Conservation (phyloP, 2,113 vertebrate genomes). For the Nyctibius bracteatus region DNA sequence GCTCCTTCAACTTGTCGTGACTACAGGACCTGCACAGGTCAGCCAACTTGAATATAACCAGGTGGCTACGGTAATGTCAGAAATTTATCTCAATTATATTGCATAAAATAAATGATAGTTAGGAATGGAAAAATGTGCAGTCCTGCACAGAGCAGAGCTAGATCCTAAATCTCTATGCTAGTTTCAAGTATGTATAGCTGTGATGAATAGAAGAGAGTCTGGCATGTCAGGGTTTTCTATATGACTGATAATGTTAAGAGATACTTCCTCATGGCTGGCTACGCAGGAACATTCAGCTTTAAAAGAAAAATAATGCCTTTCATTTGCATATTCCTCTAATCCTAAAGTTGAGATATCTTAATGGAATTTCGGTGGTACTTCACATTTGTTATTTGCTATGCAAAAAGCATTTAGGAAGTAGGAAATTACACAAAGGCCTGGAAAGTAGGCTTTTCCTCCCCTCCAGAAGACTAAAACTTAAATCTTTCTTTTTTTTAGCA, state of each 20-base stretch:
- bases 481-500: neutral
- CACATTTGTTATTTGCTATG: neutral
- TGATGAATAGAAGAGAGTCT: constrained; percentile 3
- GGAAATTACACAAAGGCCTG: neutral
- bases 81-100: neutral
- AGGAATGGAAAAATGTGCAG: neutral
- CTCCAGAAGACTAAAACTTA: neutral
- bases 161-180: neutral
- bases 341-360: neutral
- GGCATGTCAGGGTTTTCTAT: neutral
- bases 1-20: neutral
- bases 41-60: neutral
- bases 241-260: neutral
- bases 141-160: neutral
- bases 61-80: neutral
- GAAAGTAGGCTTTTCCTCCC: neutral
- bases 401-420: neutral
- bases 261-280: neutral
- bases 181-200: neutral
- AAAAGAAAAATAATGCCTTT: neutral
- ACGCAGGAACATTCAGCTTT: neutral
- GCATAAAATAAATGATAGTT: neutral
- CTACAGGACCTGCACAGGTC: neutral
- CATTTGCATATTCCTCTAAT: constrained; percentile 12
- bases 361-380: neutral